A percentile compares a stretch with the other conserved stretches of the same genome.
Conservation (phyloP, 2,888 invertebrate genomes). For the Xestia xanthographa region DNA sequence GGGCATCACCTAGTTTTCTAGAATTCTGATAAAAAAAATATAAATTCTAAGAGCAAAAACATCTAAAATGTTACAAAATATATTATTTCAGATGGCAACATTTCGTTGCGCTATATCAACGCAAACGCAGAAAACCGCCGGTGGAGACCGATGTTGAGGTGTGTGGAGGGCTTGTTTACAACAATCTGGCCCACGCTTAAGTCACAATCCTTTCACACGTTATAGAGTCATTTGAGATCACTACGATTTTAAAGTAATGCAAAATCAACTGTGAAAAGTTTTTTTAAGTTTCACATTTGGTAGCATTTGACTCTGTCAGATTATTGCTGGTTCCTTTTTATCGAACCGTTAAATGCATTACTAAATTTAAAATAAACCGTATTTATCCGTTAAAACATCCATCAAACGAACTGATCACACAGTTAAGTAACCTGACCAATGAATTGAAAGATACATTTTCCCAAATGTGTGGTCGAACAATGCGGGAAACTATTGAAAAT, state of each 20-base stretch:
- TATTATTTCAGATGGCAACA: not conserved
- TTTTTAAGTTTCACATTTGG: not conserved
- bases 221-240: too few relatives aligned
- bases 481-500: slow-evolving; percentile 37
- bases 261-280: too few relatives aligned
- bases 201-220: too few relatives aligned
- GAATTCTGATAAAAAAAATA: too few relatives aligned
- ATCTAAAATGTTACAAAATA: not conserved
- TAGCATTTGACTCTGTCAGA: not conserved
- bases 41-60: too few relatives aligned
- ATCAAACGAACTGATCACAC: slow-evolving; percentile 28
- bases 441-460: slow-evolving; percentile 52
- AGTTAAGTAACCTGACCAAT: slow-evolving; percentile 46
- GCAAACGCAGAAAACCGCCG: not conserved
- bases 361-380: not conserved
- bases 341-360: not conserved
- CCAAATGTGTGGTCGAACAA: slow-evolving; percentile 24
- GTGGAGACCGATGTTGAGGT: too few relatives aligned
- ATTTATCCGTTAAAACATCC: slow-evolving; percentile 29
- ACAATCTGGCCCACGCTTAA: too few relatives aligned
- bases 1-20: too few relatives aligned
- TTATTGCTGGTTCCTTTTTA: not conserved
- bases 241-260: too few relatives aligned
- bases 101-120: not conserved
- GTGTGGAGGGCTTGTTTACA: too few relatives aligned